phyloP scores from a whole-genome alignment of 1,140 invertebrate species.

The Catajapyx aquilonaris region DNA sequence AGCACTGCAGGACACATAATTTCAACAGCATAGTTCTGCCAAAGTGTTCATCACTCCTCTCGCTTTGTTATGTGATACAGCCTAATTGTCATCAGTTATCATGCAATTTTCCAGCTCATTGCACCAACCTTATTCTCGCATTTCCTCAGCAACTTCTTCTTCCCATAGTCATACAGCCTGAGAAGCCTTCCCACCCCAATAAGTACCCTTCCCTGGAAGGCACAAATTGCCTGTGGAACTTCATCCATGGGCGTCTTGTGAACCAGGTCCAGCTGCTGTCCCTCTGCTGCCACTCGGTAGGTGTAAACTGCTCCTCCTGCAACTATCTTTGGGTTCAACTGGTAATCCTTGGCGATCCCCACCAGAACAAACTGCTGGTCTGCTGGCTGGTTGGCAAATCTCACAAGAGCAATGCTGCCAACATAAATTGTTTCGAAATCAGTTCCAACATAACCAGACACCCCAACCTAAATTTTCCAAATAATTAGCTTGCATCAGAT shows the following conservation, averaged over 20 bases:
- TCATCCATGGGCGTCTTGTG: conserved; percentile 92
- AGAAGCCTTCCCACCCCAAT: conserved; percentile 83
- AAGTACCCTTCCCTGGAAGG: conserved; percentile 78
- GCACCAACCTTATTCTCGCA: conserved; percentile 81
- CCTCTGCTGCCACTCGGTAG: conserved; percentile 47
- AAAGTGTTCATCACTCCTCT: conserved; percentile 4
- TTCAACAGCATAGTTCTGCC: conserved; percentile 5
- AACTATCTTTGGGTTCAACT: conserved; percentile 65
- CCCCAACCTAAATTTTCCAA: background rate
- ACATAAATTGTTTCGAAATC: conserved; percentile 4
- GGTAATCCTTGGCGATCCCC: conserved; percentile 74
- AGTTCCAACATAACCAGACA: background rate
- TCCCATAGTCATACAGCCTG: conserved; percentile 89
- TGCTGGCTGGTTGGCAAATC: conserved; percentile 44
- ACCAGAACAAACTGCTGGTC: conserved; percentile 57
- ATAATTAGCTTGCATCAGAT: background rate
- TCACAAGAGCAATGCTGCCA: conserved; percentile 43
- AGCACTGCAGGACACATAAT: conserved; percentile 12
- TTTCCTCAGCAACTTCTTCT: conserved; percentile 88
- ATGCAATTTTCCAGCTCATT: conserved; percentile 2
- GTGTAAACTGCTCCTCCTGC: conserved; percentile 67
- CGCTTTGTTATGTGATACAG: no score
- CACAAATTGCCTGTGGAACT: conserved; percentile 66
- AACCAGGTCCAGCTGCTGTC: conserved; percentile 64
- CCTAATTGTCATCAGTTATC: background rate